Conservation (phyloP, 2,888 invertebrate genomes). For the Anticlea derivata region DNA sequence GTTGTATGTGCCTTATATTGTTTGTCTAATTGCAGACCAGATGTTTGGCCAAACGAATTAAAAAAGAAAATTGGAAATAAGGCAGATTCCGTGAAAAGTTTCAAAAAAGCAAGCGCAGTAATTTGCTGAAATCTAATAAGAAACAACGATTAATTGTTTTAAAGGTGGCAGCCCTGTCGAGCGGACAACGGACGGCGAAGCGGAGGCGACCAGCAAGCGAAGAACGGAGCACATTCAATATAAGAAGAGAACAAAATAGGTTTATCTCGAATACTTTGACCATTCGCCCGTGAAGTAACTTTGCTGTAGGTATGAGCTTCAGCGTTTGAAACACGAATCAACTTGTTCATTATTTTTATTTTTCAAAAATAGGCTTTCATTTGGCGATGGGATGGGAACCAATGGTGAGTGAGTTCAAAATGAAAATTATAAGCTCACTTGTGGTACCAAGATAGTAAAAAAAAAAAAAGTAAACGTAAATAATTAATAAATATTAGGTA, state of each 20-base stretch:
- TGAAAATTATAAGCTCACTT: too few relatives aligned
- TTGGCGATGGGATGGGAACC: too few relatives aligned
- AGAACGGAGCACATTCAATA: conserved; percentile 82
- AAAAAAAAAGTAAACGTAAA: too few relatives aligned
- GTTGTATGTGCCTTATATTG: too few relatives aligned
- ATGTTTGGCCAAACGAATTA: too few relatives aligned
- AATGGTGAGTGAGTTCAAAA: too few relatives aligned
- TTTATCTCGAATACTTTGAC: conserved; percentile 84
- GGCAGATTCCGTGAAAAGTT: background rate
- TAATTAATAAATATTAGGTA: too few relatives aligned
- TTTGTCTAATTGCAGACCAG: too few relatives aligned
- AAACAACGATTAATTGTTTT: conserved; percentile 2
- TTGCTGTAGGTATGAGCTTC: conserved; percentile 48
- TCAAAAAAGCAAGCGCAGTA: background rate
- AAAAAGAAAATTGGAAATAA: too few relatives aligned
- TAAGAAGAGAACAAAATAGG: conserved; percentile 84
- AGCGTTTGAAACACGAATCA: conserved; percentile 1
- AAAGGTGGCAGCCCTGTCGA: conserved; percentile 57
- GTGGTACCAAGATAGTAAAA: too few relatives aligned
- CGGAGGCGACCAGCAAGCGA: conserved; percentile 57
- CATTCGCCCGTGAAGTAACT: conserved; percentile 82
- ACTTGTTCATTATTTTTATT: conserved; percentile 7
- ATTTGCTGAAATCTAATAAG: background rate
- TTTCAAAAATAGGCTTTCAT: background rate
- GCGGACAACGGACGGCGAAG: conserved; percentile 66